Percentiles rank a stretch among this genome's conserved stretches.
These are phyloP conservation scores for Podarcis raffonei DNA, from an alignment of 2,113 vertebrate genomes.

Conservation along the genomic window DNA sequence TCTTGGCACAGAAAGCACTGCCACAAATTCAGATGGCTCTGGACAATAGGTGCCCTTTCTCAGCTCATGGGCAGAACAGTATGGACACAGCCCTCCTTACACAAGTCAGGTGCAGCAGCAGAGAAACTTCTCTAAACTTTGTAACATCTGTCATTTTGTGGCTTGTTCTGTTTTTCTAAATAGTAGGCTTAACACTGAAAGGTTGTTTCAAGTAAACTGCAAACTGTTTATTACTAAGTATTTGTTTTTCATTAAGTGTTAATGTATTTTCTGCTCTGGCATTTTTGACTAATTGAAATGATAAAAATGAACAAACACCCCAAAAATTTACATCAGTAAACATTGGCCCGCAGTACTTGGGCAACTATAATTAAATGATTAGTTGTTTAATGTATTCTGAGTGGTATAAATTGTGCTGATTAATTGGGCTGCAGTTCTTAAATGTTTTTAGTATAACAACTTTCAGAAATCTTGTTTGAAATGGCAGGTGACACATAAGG, in stretches of 20 bases:
- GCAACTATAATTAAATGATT: background rate
- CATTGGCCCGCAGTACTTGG: constrained; percentile 13
- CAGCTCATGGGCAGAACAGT: constrained; percentile 21
- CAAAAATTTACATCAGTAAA: background rate
- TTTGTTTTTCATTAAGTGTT: constrained; percentile 58
- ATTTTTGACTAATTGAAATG: constrained; percentile 39
- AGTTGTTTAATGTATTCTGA: background rate
- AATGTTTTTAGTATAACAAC: background rate
- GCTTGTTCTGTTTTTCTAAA: constrained; percentile 30
- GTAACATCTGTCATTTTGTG: constrained; percentile 41
- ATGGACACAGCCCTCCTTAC: constrained; percentile 27
- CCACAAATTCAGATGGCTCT: constrained; percentile 63
- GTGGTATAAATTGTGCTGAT: background rate
- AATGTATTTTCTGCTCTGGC: constrained; percentile 52
- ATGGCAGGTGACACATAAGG: background rate
- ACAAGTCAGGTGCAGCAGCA: background rate
- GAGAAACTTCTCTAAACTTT: constrained; percentile 32
- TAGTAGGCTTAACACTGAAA: constrained; percentile 70
- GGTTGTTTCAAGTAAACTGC: constrained; percentile 62
- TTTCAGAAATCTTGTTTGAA: background rate
- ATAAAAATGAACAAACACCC: constrained; percentile 38
- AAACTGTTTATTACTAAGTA: constrained; percentile 47
- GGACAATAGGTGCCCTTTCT: constrained; percentile 65
- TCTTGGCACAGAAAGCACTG: constrained; percentile 72
- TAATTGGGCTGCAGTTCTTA: background rate